Conservation (phyloP, 2,888 invertebrate species). For the Atethmia centrago region DNA sequence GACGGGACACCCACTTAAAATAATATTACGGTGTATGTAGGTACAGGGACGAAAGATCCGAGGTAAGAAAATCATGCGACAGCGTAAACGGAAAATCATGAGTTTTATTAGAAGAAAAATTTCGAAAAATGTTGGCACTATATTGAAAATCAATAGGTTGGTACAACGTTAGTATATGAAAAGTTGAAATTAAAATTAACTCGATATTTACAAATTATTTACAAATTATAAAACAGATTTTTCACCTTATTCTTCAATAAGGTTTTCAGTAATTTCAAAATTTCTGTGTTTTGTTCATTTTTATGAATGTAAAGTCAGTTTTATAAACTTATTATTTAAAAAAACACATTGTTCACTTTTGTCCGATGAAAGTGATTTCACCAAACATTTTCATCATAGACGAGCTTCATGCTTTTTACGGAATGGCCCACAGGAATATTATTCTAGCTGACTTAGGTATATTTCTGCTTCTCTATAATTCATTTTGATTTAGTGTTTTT, state of each 20-base stretch:
- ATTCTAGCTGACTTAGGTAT: not conserved
- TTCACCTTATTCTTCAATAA: not conserved
- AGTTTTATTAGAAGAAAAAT: not conserved
- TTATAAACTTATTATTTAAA: not conserved
- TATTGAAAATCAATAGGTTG: not conserved
- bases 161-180: too few relatives aligned
- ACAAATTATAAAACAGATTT: not conserved
- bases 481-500: not conserved
- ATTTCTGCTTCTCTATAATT: not conserved
- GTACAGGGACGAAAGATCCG: too few relatives aligned
- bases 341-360: not conserved
- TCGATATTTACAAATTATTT: too few relatives aligned
- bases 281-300: slow-evolving; percentile 8
- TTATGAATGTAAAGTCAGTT: not conserved
- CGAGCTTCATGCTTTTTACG: not conserved
- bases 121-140: too few relatives aligned
- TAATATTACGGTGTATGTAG: slow-evolving; percentile 4
- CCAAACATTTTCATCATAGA: not conserved
- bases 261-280: slow-evolving; percentile 4
- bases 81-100: not conserved
- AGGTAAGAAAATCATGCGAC: slow-evolving; percentile 3
- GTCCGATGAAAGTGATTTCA: not conserved
- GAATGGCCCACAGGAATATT: not conserved
- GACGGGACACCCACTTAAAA: slow-evolving; percentile 5
- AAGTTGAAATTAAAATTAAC: not conserved